Evolutionary conservation across 2,797 vertebrate species (phyloP).

Genomic region (Sitta carolinensis): DNA sequence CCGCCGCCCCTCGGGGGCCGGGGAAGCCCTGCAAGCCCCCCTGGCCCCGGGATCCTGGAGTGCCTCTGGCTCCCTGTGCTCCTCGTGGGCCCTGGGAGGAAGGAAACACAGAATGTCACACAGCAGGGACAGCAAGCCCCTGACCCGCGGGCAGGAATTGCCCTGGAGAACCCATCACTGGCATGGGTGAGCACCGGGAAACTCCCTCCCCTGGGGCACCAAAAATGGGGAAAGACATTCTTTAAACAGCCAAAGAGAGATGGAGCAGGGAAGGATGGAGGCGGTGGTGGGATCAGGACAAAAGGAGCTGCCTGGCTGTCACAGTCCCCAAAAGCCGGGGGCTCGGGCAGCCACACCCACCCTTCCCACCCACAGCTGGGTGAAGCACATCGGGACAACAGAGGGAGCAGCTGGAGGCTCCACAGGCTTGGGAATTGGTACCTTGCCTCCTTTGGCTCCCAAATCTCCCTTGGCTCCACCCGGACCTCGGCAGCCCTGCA

Average conservation of each 20-base stretch:
- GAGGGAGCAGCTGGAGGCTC: background rate
- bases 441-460: constrained; percentile 84
- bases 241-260: background rate
- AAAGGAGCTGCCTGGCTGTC: background rate
- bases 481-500: constrained; percentile 79
- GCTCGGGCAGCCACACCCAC: background rate
- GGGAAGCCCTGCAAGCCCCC: constrained; percentile 80
- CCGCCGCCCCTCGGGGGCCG: constrained; percentile 77
- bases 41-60: constrained; percentile 80
- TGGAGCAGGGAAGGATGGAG: background rate
- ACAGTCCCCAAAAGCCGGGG: background rate
- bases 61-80: constrained; percentile 75
- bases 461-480: constrained; percentile 81
- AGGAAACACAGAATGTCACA: background rate
- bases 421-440: background rate
- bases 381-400: accelerated
- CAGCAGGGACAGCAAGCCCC: background rate
- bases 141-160: accelerated
- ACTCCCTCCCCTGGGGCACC: background rate
- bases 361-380: background rate
- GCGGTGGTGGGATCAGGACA: background rate
- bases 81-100: constrained; percentile 78
- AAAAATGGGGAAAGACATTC: accelerated
- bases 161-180: accelerated
- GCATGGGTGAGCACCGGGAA: background rate